Percentiles rank a stretch among this genome's conserved stretches.
Evolutionary conservation across 1,140 invertebrate species (phyloP).

Genomic region (Aculops lycopersici): DNA sequence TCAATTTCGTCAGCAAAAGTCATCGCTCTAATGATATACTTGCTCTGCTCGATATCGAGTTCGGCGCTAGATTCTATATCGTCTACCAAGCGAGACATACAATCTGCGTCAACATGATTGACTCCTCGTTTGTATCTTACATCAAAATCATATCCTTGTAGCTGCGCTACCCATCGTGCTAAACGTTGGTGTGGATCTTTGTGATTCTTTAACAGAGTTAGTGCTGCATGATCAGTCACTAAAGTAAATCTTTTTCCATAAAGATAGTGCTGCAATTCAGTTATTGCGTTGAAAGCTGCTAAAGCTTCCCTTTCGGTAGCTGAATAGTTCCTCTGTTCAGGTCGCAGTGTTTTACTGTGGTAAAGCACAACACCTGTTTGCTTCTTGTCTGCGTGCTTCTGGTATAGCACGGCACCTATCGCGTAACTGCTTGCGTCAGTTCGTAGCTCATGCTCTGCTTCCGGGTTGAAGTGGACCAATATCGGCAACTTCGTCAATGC

Average conservation of each 20-base stretch:
- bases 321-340: constrained; percentile 8
- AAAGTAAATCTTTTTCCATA: background rate
- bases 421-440: background rate
- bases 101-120: background rate
- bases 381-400: background rate
- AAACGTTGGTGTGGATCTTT: constrained; percentile 1
- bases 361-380: background rate
- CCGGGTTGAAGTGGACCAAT: background rate
- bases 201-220: background rate
- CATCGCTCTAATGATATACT: background rate
- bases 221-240: background rate
- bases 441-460: background rate
- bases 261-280: constrained; percentile 1
- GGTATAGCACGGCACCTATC: background rate
- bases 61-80: no score
- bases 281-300: constrained; percentile 8
- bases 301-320: constrained; percentile 10
- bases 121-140: background rate
- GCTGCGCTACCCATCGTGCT: background rate
- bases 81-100: no score
- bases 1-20: background rate
- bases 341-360: background rate
- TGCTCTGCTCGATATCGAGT: no score
- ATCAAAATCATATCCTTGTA: background rate
- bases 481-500: background rate